These are phyloP conservation scores for Leucopsar rothschildi DNA, from an alignment of 2,113 vertebrate genomes.

Conservation along the genomic window DNA sequence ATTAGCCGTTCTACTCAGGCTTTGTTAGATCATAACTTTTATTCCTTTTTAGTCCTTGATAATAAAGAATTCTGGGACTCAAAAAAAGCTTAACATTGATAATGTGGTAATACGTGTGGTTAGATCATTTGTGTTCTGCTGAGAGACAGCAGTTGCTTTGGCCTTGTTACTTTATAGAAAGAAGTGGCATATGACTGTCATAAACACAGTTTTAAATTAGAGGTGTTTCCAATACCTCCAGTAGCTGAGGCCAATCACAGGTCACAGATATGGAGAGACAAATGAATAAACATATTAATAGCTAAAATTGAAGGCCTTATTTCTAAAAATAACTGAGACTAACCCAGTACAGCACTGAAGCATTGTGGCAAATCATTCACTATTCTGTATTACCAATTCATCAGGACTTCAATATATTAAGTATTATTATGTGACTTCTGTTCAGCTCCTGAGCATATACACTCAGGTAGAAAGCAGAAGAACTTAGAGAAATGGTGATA, in stretches of 20 bases:
- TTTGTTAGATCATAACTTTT: neutral
- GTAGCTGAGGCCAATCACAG: neutral
- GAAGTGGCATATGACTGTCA: neutral
- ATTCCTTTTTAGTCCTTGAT: neutral
- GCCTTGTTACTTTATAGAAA: neutral
- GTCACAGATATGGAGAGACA: neutral
- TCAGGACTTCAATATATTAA: neutral
- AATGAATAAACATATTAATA: neutral
- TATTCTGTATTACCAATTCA: neutral
- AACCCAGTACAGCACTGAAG: neutral
- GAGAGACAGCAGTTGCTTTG: neutral
- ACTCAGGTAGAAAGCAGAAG: neutral
- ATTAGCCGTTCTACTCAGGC: neutral
- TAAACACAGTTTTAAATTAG: neutral
- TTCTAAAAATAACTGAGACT: neutral
- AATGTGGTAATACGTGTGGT: neutral
- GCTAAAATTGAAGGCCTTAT: neutral
- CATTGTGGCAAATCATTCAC: neutral
- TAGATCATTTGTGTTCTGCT: neutral
- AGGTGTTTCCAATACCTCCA: neutral
- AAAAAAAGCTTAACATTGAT: neutral
- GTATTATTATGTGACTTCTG: neutral
- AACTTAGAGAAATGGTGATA: neutral
- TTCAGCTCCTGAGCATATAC: neutral
- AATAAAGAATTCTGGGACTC: neutral